Base-by-base conservation (phyloP, 2,888 invertebrate species). In the Folsomia manolachei region DNA sequence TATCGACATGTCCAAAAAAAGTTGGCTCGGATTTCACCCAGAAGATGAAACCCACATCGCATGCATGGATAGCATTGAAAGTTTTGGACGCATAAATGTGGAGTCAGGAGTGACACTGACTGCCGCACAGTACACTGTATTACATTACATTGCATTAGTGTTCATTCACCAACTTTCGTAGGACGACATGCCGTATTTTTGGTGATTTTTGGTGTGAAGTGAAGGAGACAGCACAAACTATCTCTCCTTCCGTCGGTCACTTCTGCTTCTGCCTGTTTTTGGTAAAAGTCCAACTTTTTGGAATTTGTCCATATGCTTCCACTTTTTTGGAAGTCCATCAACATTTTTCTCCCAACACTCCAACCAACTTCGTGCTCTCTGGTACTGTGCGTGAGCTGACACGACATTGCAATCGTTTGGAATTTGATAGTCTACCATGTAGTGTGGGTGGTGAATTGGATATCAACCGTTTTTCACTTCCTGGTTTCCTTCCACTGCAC, bases 291-390 rank as follows among this genome's bases (percentile, higher is more conserved):
- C 39, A 39, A 39, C 7, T 39, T 39, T 52, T 75, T 74, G 70
- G 73, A 73, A 67, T 64, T 63, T 63, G 74, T 76, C 76, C 75
- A 75, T 77, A 77, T 73, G 71, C 51, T 14, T 39, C 7, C 7
- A 39, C 39, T 39, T 39, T 39, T 39, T 39, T 4, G 39, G 39
- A 4, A 39, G 39, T 39, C 39, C 39, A 39, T 39, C 39, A 39
- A 39, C 39, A 39, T 39, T 39, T 39, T 39, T 39, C 39, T 39
- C 39, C 39, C 14, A 14, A 14, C 39, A 39, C 39, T 39, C 39
- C 14, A 39, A 39, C 39, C 39, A 4, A 39, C 14, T 14, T 39
- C 39, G 39, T 9, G n/a, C n/a, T n/a, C n/a, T n/a, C 14, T 39
- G 39, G 39, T 39, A n/a, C 39, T 4, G 39, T 39, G 39, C 39